Evolutionary conservation across 1,140 invertebrate species (phyloP).

Genomic region (Drosophila rufa): DNA sequence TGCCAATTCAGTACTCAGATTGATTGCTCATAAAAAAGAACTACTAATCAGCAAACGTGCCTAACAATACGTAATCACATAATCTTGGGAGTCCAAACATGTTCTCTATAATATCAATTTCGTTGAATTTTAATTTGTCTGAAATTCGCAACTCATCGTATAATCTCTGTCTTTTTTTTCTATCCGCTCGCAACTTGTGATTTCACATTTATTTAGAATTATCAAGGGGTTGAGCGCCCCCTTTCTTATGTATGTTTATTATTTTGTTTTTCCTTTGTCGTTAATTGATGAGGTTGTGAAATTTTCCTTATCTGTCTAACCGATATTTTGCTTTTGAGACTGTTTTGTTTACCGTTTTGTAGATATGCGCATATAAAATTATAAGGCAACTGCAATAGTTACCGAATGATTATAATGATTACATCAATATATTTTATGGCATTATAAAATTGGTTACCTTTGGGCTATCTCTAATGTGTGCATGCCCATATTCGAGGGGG

Average conservation of each 20-base stretch:
- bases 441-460: conserved; percentile 22
- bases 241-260: background rate
- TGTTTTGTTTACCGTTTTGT: conserved; percentile 10
- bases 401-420: conserved; percentile 16
- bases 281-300: conserved; percentile 21
- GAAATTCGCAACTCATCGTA: conserved; percentile 15
- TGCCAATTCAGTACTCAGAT: background rate
- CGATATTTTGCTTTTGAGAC: background rate
- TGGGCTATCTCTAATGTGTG: background rate
- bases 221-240: conserved; percentile 10
- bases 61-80: background rate
- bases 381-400: conserved; percentile 29
- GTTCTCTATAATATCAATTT: background rate
- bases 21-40: background rate
- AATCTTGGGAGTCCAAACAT: background rate
- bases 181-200: background rate
- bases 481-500: conserved; percentile 6
- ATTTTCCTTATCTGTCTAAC: conserved; percentile 10
- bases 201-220: background rate
- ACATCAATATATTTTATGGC: conserved; percentile 23
- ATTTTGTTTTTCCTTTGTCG: background rate
- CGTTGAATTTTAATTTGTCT: conserved; percentile 6
- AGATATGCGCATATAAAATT: conserved; percentile 15
- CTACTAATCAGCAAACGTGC: conserved; percentile 6
- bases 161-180: conserved; percentile 9